Evolutionary conservation across 2,888 invertebrate species (phyloP).

Genomic region (Cerastoderma edule): DNA sequence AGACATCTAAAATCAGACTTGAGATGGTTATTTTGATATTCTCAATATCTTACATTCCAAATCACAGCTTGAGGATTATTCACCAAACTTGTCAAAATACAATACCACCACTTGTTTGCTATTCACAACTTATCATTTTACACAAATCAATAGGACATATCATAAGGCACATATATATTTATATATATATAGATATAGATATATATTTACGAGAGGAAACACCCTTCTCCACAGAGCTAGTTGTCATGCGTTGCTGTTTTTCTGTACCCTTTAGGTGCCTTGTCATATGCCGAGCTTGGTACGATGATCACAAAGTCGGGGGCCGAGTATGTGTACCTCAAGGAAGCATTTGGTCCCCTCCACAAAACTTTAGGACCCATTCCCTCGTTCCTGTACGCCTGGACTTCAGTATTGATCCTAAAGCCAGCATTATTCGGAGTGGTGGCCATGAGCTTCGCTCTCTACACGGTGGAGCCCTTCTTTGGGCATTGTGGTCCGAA

Average conservation of each 20-base stretch:
- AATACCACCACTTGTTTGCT: no score
- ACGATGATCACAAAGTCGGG: constrained; percentile 92
- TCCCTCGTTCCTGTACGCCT: constrained; percentile 86
- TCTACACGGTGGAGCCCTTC: constrained; percentile 79
- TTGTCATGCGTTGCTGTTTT: background rate
- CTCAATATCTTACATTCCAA: no score
- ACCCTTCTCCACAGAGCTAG: background rate
- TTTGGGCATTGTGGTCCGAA: constrained; percentile 76
- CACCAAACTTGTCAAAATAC: no score
- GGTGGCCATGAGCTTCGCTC: constrained; percentile 84
- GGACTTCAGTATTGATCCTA: constrained; percentile 80
- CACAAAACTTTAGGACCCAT: constrained; percentile 84
- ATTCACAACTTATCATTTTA: no score
- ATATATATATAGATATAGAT: no score
- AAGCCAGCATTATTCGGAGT: constrained; percentile 84
- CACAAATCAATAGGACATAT: no score
- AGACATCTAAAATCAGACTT: no score
- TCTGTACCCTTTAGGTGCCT: constrained; percentile 86
- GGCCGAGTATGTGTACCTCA: constrained; percentile 90
- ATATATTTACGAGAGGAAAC: no score
- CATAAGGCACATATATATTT: no score
- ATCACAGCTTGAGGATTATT: no score
- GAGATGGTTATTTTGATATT: no score
- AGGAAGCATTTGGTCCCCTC: constrained; percentile 70
- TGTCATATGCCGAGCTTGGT: constrained; percentile 92